phyloP scores from a whole-genome alignment of 2,113 vertebrate species.

The Sceloporus undulatus region DNA sequence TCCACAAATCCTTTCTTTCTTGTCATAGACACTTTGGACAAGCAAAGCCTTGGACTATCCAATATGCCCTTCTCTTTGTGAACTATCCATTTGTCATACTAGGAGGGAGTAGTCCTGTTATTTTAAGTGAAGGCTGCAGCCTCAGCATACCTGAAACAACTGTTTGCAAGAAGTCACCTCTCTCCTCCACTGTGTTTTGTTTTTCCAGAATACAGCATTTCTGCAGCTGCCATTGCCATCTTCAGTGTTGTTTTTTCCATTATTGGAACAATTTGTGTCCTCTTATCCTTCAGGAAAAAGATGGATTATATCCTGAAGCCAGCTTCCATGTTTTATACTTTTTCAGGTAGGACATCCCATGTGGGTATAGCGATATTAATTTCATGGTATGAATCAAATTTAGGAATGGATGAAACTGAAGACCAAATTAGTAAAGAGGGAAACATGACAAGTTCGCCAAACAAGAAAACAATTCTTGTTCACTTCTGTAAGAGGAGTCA shows the following conservation, averaged over 20 bases:
- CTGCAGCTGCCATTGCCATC: constrained; percentile 94
- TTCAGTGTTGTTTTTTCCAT: constrained; percentile 91
- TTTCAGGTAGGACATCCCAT: constrained; percentile 82
- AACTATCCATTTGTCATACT: no score
- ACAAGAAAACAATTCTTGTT: neutral
- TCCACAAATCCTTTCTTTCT: neutral
- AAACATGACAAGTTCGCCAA: neutral
- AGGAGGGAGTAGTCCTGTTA: neutral
- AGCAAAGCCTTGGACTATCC: neutral
- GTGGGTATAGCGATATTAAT: rapidly evolving
- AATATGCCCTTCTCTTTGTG: neutral
- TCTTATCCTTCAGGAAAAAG: constrained; percentile 86
- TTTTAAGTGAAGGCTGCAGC: neutral
- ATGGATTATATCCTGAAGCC: constrained; percentile 94
- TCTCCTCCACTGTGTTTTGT: neutral
- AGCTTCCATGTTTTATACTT: constrained; percentile 93
- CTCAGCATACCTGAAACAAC: neutral
- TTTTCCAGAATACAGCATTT: constrained; percentile 95
- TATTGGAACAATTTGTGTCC: constrained; percentile 85
- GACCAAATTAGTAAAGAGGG: neutral
- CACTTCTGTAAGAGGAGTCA: neutral
- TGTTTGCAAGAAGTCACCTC: neutral
- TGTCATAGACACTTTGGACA: neutral
- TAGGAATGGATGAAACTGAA: neutral
- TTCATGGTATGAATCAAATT: rapidly evolving